Percentiles rank a stretch among this genome's conserved stretches.
These are phyloP conservation scores for Hydropsyche betteni DNA, from an alignment of 2,888 invertebrate genomes.

Conservation along the genomic window DNA sequence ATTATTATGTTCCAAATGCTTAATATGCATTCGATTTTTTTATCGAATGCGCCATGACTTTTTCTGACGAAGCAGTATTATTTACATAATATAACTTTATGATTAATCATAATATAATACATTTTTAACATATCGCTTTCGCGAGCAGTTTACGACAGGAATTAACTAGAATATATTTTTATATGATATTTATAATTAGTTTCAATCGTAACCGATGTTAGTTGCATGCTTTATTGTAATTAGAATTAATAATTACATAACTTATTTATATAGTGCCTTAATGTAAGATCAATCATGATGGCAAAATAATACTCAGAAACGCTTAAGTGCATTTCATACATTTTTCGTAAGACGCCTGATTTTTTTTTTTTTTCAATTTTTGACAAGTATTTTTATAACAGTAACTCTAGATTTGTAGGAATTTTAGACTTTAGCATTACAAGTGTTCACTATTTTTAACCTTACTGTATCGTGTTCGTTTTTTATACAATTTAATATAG, in stretches of 20 bases:
- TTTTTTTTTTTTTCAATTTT: slow-evolving; percentile 6
- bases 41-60: no score
- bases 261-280: slow-evolving; percentile 13
- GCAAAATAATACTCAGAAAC: slow-evolving; percentile 1
- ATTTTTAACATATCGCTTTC: no score
- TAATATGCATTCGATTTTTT: no score
- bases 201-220: background rate
- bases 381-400: background rate
- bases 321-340: background rate
- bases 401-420: background rate
- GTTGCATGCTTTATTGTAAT: background rate
- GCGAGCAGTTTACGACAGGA: no score
- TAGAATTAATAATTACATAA: background rate
- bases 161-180: no score
- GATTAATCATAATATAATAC: no score
- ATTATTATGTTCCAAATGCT: no score
- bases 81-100: no score
- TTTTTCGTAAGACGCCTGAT: background rate
- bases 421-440: slow-evolving; percentile 19
- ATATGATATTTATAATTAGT: no score
- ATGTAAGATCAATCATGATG: slow-evolving; percentile 3
- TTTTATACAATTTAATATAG: no score
- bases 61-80: no score
- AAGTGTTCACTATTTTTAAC: slow-evolving; percentile 18
- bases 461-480: slow-evolving; percentile 13